Evolutionary conservation across 2,113 vertebrate genomes (phyloP), one percentile per base, ranked within the genome.

Genomic region (Notechis scutatus): DNA sequence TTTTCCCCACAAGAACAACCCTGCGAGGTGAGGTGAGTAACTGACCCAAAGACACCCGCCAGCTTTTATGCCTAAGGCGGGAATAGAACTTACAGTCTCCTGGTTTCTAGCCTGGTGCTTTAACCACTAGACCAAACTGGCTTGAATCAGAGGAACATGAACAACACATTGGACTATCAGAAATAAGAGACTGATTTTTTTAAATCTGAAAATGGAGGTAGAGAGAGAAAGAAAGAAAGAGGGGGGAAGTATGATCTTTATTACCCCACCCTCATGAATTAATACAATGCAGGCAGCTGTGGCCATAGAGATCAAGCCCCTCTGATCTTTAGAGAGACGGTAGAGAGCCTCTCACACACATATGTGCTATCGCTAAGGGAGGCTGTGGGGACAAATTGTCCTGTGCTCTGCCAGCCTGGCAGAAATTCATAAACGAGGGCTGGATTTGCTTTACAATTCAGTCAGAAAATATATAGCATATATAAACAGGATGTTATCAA

Each of bases 401-500:
- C 21, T 20, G 87, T 81, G 94, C 81, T 88, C 81, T 93, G 93
- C 56, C 87, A 34, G 26, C 74, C 92, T 88, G 93, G 93, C 86
- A 94, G 88, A 12, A 91, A 93, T 90, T 87, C 57, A 89, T 21
- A 1, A 39, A n/a, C n/a, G n/a, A 95, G 55, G 57, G 92, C 91
- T 81, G 92, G 47, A 61, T 59, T 95, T 57, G 61, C 91, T 91
- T 90, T 88, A 23, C 88, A 94, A 88, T 39, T 69, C n/a, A 91
- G 10, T 93, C n/a, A 59, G 94, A 91, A 94, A 90, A 93, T 87
- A 54, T 91, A 47, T 88, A 88, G 89, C 64, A 81, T 92, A 0
- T 3, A 85, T 92, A 96, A 96, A 95, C 94, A 96, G 95, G 93
- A 95, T 93, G 95, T 64, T 96, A 91, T 92, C 94, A 92, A 0